Percentiles rank a stretch among this genome's conserved stretches.
These are phyloP conservation scores for Mustela nigripes DNA, from an alignment of 2,113 vertebrate genomes.

Conservation along the genomic window DNA sequence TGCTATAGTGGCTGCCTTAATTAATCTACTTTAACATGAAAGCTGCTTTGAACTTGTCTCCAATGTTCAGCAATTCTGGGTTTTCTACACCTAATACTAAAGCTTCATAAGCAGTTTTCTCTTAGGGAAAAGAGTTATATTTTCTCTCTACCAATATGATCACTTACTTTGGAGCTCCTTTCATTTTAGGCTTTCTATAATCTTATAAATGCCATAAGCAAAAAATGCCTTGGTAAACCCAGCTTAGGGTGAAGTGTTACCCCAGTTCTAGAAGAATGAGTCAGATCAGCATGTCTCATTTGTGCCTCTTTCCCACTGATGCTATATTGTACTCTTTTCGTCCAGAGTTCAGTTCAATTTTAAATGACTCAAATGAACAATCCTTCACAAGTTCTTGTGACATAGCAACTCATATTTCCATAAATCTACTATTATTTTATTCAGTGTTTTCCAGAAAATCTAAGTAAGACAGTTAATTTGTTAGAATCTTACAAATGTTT, in stretches of 20 bases:
- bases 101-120: not conserved
- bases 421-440: not conserved
- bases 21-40: not conserved
- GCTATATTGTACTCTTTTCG: not conserved
- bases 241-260: not conserved
- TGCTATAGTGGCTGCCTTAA: not conserved
- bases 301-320: not conserved
- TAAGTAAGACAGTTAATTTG: slow-evolving; percentile 2
- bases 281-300: not conserved
- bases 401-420: not conserved
- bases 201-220: not conserved
- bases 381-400: not conserved
- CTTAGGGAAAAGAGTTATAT: not conserved
- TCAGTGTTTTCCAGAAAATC: slow-evolving; percentile 26
- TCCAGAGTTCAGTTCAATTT: not conserved
- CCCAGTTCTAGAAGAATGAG: not conserved
- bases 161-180: not conserved
- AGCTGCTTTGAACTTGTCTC: not conserved
- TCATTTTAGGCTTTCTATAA: not conserved
- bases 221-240: not conserved
- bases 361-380: not conserved
- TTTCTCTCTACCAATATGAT: not conserved
- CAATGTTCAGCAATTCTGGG: not conserved
- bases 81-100: not conserved
- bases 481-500: slow-evolving; percentile 30